Base-by-base conservation (phyloP, 2,113 vertebrate species). In the Beaufortia kweichowensis region DNA sequence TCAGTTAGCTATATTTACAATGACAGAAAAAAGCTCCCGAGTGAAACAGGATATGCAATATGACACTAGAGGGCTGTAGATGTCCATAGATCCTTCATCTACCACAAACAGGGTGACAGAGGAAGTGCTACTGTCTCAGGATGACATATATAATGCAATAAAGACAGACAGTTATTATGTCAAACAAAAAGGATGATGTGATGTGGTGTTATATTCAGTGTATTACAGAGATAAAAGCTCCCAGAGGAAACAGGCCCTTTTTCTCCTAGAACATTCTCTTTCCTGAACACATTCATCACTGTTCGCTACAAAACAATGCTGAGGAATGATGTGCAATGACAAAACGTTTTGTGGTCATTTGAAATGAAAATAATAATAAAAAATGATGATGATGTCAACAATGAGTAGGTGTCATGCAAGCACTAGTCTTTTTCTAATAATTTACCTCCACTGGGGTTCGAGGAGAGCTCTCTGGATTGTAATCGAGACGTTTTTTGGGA, bases 401-500 rank as follows among this genome's bases (percentile, higher is more conserved):
- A 53, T 53, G n/a, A 53, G 48, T n/a, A 53, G 19, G 48, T n/a
- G 48, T n/a, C n/a, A n/a, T n/a, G n/a, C n/a, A n/a, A n/a, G n/a
- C 15, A 53, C 21, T 29, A 12, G 24, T 19, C 14, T 15, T 1
- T 43, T 63, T 56, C 14, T 46, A 14, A 63, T 7, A 56, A 15
- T 63, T 84, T 84, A 84, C 83, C 83, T 84, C 75, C n/a, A 39
- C 24, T n/a, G 8, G 46, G 46, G 46, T 53, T 78, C 61, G 77
- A 17, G 48, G 83, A 19, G 71, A 33, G 31, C 78, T 84, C 75
- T 82, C 80, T 76, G 83, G 83, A 67, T 80, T 80, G 70, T 85
- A 81, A 83, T 85, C 83, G 3, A 85, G 79, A n/a, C 21, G 62
- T 77, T 85, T 85, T 85, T 85, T 85, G 53, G 83, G 83, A 79